Percentiles rank a stretch among this genome's conserved stretches.
phyloP scores from a whole-genome alignment of 2,797 vertebrate genomes.

The Pelobates cultripes region DNA sequence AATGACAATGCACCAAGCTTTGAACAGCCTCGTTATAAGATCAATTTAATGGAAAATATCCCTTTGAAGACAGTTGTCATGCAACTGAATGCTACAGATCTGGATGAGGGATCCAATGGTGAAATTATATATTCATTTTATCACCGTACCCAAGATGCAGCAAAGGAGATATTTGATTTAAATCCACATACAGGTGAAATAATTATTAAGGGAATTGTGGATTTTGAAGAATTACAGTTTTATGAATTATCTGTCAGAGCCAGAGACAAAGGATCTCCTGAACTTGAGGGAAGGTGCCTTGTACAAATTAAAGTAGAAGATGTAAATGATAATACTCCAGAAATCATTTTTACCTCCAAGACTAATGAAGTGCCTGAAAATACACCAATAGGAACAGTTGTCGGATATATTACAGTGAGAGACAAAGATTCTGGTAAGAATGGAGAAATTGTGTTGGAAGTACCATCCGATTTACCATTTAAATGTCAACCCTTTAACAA shows the following conservation, averaged over 20 bases:
- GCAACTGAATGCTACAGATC: constrained; percentile 24
- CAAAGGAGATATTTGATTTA: constrained; percentile 36
- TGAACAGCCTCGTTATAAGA: constrained; percentile 21
- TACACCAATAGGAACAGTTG: constrained; percentile 79
- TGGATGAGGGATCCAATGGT: background rate
- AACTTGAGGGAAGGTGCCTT: constrained; percentile 92
- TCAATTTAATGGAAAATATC: constrained; percentile 41
- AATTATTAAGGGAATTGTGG: constrained; percentile 44
- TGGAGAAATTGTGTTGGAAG: constrained; percentile 79
- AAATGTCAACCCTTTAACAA: constrained; percentile 81
- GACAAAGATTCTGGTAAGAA: constrained; percentile 78
- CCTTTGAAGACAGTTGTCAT: background rate
- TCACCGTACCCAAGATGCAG: constrained; percentile 20
- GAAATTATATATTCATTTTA: constrained; percentile 51
- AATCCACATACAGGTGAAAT: constrained; percentile 41
- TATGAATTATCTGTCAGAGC: constrained; percentile 60
- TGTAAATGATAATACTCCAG: constrained; percentile 84
- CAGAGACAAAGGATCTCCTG: constrained; percentile 74
- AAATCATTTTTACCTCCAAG: constrained; percentile 85
- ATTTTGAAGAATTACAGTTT: constrained; percentile 59
- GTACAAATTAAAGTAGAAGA: constrained; percentile 88
- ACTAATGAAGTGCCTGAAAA: constrained; percentile 85
- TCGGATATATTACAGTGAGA: constrained; percentile 85
- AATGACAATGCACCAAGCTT: constrained; percentile 56
- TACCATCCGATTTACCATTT: constrained; percentile 73